phyloP scores from a whole-genome alignment of 2,113 vertebrate genomes.

The Perognathus longimembris region DNA sequence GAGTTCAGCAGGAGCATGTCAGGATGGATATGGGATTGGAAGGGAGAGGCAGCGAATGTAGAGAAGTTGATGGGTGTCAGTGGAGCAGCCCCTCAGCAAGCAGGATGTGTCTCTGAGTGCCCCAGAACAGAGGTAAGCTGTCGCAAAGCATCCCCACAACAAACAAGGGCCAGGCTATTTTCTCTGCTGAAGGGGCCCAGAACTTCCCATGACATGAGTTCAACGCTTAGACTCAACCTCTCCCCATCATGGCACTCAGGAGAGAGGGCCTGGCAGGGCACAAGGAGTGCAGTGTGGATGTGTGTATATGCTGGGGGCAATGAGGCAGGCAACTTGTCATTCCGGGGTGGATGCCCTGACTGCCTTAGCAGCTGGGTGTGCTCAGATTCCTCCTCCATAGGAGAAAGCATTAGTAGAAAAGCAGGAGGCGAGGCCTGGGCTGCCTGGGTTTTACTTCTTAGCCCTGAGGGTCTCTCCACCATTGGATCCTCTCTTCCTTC shows the following conservation, averaged over 20 bases:
- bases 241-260: background rate
- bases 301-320: background rate
- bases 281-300: fast-evolving
- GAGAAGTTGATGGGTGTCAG: background rate
- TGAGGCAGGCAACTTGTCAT: no score
- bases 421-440: background rate
- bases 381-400: background rate
- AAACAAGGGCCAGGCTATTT: fast-evolving
- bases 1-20: background rate
- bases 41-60: background rate
- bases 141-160: background rate
- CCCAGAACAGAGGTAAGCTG: background rate
- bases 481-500: background rate
- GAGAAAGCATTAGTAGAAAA: background rate
- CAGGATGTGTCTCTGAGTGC: background rate
- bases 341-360: fast-evolving
- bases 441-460: background rate
- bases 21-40: background rate
- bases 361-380: background rate
- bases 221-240: background rate
- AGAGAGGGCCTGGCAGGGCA: background rate
- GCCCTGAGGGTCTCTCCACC: background rate
- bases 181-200: background rate
- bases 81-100: background rate
- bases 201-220: no score